Percentiles rank a stretch among this genome's conserved stretches.
phyloP scores from a whole-genome alignment of 2,797 vertebrate genomes.

The Gallinago stenura region DNA sequence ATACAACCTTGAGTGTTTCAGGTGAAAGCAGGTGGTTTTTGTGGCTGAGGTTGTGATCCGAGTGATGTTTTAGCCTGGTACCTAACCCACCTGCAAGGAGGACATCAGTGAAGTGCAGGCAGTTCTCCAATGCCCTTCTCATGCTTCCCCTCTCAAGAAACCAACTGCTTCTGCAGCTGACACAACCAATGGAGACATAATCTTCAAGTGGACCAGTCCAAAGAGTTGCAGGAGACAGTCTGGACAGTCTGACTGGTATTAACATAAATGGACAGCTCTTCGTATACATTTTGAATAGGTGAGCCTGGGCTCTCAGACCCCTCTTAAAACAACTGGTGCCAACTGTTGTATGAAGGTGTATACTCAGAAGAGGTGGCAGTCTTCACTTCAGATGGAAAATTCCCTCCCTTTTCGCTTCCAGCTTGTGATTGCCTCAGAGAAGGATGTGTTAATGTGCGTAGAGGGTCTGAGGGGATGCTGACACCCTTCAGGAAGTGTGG shows the following conservation, averaged over 20 bases:
- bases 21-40: not conserved
- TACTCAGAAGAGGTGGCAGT: not conserved
- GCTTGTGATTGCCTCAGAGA: not conserved
- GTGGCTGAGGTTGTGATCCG: not conserved
- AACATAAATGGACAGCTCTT: not conserved
- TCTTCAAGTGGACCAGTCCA: not conserved
- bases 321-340: not conserved
- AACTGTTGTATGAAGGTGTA: not conserved
- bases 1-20: not conserved
- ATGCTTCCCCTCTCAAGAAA: not conserved
- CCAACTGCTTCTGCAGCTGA: not conserved
- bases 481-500: not conserved
- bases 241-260: not conserved
- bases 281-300: not conserved
- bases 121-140: not conserved
- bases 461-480: not conserved
- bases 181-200: not conserved
- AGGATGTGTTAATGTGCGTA: not conserved
- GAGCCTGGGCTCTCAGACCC: not conserved
- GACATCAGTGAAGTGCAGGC: not conserved
- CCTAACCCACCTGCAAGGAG: not conserved
- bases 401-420: not conserved
- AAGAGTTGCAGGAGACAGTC: not conserved
- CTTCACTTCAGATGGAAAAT: not conserved
- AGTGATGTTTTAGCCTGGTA: not conserved